phyloP scores from a whole-genome alignment of 2,113 vertebrate species.

The Scytalopus superciliaris region DNA sequence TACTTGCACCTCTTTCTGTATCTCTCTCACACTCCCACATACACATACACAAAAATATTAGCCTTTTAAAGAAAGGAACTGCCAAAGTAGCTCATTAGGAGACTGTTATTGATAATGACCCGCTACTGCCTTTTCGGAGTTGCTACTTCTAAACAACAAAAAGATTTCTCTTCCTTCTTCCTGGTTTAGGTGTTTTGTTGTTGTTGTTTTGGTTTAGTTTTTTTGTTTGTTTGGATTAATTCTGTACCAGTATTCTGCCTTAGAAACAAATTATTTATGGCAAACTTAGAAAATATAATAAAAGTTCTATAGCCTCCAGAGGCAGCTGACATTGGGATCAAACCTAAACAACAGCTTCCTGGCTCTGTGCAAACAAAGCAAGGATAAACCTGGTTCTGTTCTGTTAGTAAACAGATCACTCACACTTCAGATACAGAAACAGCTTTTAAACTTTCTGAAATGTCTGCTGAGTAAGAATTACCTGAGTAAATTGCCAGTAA shows the following conservation, averaged over 20 bases:
- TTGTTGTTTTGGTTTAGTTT: too few species aligned
- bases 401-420: neutral
- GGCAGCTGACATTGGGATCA: neutral
- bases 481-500: slow-evolving; percentile 97
- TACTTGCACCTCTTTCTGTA: neutral
- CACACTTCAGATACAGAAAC: neutral
- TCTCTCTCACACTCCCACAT: neutral
- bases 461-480: slow-evolving; percentile 53
- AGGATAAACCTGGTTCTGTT: neutral
- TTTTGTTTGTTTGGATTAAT: neutral
- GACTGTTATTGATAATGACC: neutral
- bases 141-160: neutral
- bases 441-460: slow-evolving; percentile 1
- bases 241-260: neutral
- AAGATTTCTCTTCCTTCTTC: neutral
- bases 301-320: neutral
- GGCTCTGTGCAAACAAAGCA: neutral
- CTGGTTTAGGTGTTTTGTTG: neutral
- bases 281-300: neutral
- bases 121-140: neutral
- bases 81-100: neutral
- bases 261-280: neutral
- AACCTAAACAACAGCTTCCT: neutral
- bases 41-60: neutral
- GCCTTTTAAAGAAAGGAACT: neutral